Base-by-base conservation (phyloP, 2,797 vertebrate species). In the Staurois parvus region DNA sequence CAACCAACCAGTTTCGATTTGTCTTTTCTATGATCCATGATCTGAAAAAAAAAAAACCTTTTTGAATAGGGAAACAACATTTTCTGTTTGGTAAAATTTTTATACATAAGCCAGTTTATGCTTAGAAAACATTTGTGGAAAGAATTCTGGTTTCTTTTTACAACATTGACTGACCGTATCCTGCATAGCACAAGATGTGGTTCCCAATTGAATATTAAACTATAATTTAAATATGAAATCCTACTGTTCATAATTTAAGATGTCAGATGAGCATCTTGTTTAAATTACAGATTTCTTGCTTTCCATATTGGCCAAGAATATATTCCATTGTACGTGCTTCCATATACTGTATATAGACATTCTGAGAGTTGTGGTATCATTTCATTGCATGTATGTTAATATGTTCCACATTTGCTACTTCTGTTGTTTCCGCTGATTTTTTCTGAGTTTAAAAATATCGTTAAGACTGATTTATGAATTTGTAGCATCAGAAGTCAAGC, bases 181-280 rank as follows among this genome's bases (percentile, higher is more conserved):
- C 79, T 86, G 79, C 79, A 59, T 42, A 72, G 62, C 67, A 85
- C 8, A 82, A 77, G 75, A 70, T 82, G 84, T 86, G 73, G 84
- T 76, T 86, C 84, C 79, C 84, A 70, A 77, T 37, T 82, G 84
- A 86, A 86, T 86, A 86, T 82, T 86, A 77, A 86, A 72, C 84
- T 86, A 76, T 81, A 81, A 82, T 81, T 86, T 86, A 72, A 81
- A 72, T 67, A 82, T 77, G 66, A 77, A 52, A 81, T 86, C 66
- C 79, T 86, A 86, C 79, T 82, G 84, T 77, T 82, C 79, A 86
- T 86, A 86, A 86, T 86, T 81, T 86, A 77, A 82, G 45, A 72
- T 86, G 84, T 77, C 84, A 81, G 79, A 72, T 52, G 48, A 86
- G 79, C 84, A 86, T 76, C 84, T 86, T 86, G 79, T 86, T 86